Conservation (phyloP, 2,888 invertebrate genomes). For the Melanargia galathea region DNA sequence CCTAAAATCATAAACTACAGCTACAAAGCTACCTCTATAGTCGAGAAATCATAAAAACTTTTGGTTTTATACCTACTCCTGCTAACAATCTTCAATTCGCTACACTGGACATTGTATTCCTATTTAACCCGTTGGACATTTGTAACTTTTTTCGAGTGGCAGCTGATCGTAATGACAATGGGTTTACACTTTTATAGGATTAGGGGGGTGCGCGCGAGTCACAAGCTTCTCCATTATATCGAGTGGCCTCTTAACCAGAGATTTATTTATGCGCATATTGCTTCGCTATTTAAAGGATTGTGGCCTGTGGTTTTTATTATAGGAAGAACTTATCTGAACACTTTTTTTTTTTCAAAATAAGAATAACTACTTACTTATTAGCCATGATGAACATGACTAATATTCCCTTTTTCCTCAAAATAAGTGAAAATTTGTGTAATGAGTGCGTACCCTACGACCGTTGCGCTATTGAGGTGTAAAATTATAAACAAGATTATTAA, state of each 20-base stretch:
- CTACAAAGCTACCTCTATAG: no score
- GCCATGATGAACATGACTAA: no score
- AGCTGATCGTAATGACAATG: conserved; percentile 71
- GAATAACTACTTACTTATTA: no score
- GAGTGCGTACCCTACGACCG: no score
- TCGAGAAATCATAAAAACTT: background rate
- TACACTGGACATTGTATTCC: conserved; percentile 10
- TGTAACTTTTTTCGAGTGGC: conserved; percentile 57
- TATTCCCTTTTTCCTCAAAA: no score
- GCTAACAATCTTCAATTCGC: background rate
- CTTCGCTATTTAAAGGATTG: conserved; percentile 57
- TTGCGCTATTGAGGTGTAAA: no score
- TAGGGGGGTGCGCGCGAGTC: conserved; percentile 53
- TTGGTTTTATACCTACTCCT: no score
- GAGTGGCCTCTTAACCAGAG: conserved; percentile 63
- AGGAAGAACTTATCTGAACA: background rate
- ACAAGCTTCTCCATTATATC: conserved; percentile 71
- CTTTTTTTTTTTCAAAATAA: no score
- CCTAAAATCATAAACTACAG: no score
- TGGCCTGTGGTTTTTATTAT: conserved; percentile 26
- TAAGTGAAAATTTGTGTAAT: no score
- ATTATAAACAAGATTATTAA: no score
- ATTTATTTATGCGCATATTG: conserved; percentile 73
- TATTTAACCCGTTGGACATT: conserved; percentile 43
- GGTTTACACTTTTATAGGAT: conserved; percentile 57